A percentile compares a stretch with the other conserved stretches of the same genome.
Evolutionary conservation across 1,140 invertebrate species (phyloP).

Genomic region (Protaetia brevitarsis): DNA sequence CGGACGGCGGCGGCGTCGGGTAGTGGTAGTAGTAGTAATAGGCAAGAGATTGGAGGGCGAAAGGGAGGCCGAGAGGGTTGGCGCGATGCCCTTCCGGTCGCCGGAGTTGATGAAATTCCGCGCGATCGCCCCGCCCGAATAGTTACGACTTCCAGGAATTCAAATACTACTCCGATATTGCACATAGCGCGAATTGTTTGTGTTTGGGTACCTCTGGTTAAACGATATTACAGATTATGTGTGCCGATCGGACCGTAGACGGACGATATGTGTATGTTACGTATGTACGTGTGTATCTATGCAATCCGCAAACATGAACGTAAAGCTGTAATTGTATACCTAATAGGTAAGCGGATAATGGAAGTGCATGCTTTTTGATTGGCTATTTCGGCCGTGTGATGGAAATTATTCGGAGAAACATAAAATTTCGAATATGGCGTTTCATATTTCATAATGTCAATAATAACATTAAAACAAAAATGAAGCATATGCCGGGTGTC

Average conservation of each 20-base stretch:
- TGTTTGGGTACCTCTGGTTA: slow-evolving; percentile 10
- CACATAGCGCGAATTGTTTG: slow-evolving; percentile 45
- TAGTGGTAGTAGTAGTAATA: neutral
- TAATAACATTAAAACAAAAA: too few species aligned
- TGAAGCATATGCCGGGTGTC: too few species aligned
- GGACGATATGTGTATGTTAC: too few species aligned
- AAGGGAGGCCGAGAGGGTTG: slow-evolving; percentile 21
- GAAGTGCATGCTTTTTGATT: too few species aligned
- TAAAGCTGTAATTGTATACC: too few species aligned
- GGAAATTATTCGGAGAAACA: too few species aligned
- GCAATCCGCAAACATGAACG: too few species aligned
- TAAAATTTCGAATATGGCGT: too few species aligned
- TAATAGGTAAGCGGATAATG: too few species aligned
- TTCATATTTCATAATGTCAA: too few species aligned
- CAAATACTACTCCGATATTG: slow-evolving; percentile 47
- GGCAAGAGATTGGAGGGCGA: slow-evolving; percentile 25
- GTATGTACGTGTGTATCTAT: too few species aligned
- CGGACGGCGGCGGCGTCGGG: slow-evolving; percentile 6
- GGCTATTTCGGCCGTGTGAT: too few species aligned
- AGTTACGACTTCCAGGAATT: slow-evolving; percentile 49
- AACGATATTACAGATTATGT: slow-evolving; percentile 2
- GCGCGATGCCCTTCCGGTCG: slow-evolving; percentile 45
- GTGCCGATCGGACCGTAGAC: neutral
- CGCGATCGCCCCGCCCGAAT: slow-evolving; percentile 45
- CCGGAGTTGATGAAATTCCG: slow-evolving; percentile 49